Conservation (phyloP, 1,140 invertebrate genomes). For the Trichoplusia ni region DNA sequence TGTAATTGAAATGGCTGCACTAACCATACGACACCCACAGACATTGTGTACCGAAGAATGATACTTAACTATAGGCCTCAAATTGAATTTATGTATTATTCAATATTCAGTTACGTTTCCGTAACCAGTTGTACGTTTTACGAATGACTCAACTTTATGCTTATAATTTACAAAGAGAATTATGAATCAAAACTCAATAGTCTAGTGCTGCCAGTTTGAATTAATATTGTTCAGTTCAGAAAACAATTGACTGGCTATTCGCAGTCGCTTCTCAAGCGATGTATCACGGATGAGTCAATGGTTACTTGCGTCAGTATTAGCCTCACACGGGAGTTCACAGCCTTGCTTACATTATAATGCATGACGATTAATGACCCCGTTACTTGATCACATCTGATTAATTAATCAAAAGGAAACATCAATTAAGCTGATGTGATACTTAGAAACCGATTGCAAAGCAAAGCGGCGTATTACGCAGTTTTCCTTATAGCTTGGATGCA, state of each 20-base stretch:
- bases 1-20: conserved; percentile 4
- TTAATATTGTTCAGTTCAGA: conserved; percentile 34
- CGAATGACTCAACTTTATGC: background rate
- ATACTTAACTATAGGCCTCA: background rate
- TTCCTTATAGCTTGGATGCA: conserved; percentile 65
- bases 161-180: background rate
- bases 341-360: conserved; percentile 43
- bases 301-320: conserved; percentile 56
- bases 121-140: background rate
- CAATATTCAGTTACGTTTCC: background rate
- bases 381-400: conserved; percentile 11
- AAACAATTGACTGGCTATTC: conserved; percentile 49
- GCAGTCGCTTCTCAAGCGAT: conserved; percentile 41
- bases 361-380: conserved; percentile 62
- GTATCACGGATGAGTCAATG: conserved; percentile 64
- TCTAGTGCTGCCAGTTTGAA: background rate
- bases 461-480: conserved; percentile 41
- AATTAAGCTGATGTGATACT: no score
- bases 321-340: conserved; percentile 41
- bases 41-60: background rate
- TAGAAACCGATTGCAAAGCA: conserved; percentile 17
- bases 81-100: background rate
- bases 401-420: conserved; percentile 9
- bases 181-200: background rate
- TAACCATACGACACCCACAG: conserved; percentile 18